phyloP scores from a whole-genome alignment of 1,140 invertebrate genomes.

The Lepidurus couesii region DNA sequence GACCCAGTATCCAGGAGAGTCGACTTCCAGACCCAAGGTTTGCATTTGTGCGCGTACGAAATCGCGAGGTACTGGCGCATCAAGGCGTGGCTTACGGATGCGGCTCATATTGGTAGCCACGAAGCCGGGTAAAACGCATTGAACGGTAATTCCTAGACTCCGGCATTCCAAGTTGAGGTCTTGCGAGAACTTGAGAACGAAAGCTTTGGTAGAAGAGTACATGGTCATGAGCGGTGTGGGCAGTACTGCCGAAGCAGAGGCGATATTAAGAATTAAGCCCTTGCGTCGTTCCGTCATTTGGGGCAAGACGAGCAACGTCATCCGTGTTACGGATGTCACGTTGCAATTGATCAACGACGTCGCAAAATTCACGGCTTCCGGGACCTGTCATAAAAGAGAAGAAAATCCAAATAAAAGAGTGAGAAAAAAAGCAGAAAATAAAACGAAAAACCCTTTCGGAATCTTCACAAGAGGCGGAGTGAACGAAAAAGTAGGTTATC shows the following conservation, averaged over 20 bases:
- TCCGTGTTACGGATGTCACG: constrained; percentile 65
- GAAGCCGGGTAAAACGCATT: constrained; percentile 79
- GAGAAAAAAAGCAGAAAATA: neutral
- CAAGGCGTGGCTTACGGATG: constrained; percentile 68
- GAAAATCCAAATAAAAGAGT: neutral
- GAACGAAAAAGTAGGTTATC: neutral
- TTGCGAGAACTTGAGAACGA: constrained; percentile 74
- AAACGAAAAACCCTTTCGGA: neutral
- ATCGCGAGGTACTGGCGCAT: constrained; percentile 67
- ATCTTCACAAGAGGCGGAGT: neutral
- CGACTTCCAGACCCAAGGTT: constrained; percentile 64
- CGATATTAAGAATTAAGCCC: constrained; percentile 88
- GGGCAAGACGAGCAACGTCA: constrained; percentile 79
- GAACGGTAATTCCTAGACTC: constrained; percentile 69
- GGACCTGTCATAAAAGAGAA: constrained; percentile 27
- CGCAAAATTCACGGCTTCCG: constrained; percentile 29
- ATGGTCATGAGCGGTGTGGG: constrained; percentile 77
- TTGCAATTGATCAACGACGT: constrained; percentile 60
- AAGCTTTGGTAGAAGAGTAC: constrained; percentile 68
- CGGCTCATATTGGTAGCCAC: constrained; percentile 92
- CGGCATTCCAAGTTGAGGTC: constrained; percentile 75
- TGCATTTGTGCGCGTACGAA: constrained; percentile 71
- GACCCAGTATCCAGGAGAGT: constrained; percentile 66
- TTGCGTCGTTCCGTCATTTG: constrained; percentile 75
- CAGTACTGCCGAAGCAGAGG: constrained; percentile 71